phyloP scores from a whole-genome alignment of 2,888 invertebrate genomes.

The Scaptomyza parva region DNA sequence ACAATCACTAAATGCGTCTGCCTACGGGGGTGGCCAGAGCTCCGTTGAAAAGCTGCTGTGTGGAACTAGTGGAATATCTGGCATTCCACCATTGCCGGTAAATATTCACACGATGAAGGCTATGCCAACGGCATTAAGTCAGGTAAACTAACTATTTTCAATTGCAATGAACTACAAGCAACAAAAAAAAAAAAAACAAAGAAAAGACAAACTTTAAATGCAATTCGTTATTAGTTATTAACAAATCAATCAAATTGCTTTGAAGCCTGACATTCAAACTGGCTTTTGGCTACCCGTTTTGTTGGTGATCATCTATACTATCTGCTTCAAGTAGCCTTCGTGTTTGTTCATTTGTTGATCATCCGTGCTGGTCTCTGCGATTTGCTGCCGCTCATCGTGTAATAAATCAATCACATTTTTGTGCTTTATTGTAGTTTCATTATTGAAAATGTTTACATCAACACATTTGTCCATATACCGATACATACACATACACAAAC shows the following conservation, averaged over 20 bases:
- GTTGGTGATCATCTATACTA: conserved; percentile 35
- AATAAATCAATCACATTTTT: conserved; percentile 52
- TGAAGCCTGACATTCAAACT: conserved; percentile 46
- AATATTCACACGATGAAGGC: conserved; percentile 85
- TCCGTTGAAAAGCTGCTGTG: conserved; percentile 85
- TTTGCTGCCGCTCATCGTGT: conserved; percentile 35
- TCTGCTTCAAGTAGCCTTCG: conserved; percentile 50
- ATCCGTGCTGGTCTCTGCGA: conserved; percentile 39
- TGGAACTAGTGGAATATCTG: conserved; percentile 85
- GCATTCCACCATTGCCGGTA: conserved; percentile 85
- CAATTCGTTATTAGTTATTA: conserved; percentile 43
- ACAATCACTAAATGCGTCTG: conserved; percentile 86
- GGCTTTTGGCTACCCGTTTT: conserved; percentile 48
- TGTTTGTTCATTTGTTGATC: conserved; percentile 47
- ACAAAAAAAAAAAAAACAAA: conserved; percentile 40
- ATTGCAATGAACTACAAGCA: conserved; percentile 72
- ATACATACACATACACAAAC: conserved; percentile 11
- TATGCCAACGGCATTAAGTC: conserved; percentile 85
- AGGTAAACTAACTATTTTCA: conserved; percentile 84
- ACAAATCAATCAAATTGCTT: conserved; percentile 37
- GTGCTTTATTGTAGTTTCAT: conserved; percentile 81
- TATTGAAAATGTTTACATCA: conserved; percentile 78
- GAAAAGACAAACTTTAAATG: conserved; percentile 22
- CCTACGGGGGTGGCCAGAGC: conserved; percentile 81
- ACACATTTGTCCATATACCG: too few species aligned